Evolutionary conservation across 2,797 vertebrate genomes (phyloP), one percentile per base, ranked within the genome.

Genomic region (Falco naumanni): DNA sequence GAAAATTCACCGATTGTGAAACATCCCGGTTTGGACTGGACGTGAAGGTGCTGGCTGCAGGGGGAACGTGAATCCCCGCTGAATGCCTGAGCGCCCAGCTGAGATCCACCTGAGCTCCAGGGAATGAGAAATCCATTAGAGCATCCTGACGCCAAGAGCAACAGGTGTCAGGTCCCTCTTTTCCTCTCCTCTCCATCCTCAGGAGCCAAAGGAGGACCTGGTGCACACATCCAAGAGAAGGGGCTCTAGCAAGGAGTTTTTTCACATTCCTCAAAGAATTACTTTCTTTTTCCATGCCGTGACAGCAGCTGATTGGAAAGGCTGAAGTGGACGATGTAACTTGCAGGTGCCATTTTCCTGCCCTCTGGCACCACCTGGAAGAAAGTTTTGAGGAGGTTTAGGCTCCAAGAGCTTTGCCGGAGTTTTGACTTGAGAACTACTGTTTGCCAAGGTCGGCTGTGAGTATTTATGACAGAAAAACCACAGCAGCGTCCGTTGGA

Each of bases 21-120:
- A 41, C 16, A 5, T 34, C 12, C 54, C 13, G 1, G 5, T 56
- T 61, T 68, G 45, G 47, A 16, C n/a, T 18, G 45, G 20, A n/a
- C 0, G 0, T n/a, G 29, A 50, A 89, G 31, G 61, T 26, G 14
- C 29, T 1, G 47, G 26, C 59, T 59, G 22, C 56, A 41, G 48
- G 11, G 37, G 29, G 11, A 43, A 5, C 3, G 29, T 60, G 68
- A 26, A 29, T 81, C n/a, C 69, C 37, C 37, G 14, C 41, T 21
- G 22, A 66, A 39, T 18, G 16, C 5, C 0, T 7, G 34, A 71
- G 64, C 6, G 4, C 28, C 29, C 34, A n/a, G 61, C 87, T 71
- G 60, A 57, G 69, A 47, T n/a, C 56, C 28, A 60, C n/a, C 51
- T 3, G 4, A n/a, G 41, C 47, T 70, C 33, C 33, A 16, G 66